phyloP scores from a whole-genome alignment of 2,113 vertebrate species.

The Colaptes auratus region DNA sequence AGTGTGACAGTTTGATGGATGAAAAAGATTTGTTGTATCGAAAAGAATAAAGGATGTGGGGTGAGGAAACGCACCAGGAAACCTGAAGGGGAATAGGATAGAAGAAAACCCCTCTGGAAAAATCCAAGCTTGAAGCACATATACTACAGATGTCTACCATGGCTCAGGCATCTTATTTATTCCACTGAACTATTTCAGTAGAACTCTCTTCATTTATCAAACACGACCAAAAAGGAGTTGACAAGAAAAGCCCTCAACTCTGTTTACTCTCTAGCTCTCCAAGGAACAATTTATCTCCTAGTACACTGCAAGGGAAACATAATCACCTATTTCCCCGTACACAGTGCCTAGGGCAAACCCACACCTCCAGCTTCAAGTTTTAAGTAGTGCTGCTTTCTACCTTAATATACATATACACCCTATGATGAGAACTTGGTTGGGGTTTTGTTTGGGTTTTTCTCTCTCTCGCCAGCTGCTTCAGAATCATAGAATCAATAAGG shows the following conservation, averaged over 20 bases:
- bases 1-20: conserved; percentile 44
- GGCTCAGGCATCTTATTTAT: conserved; percentile 27
- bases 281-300: neutral
- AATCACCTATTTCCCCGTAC: neutral
- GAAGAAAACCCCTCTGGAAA: neutral
- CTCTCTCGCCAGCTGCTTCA: neutral
- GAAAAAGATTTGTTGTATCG: neutral
- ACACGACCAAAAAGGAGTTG: conserved; percentile 22
- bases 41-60: neutral
- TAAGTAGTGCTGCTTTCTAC: neutral
- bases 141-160: neutral
- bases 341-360: neutral
- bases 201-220: conserved; percentile 14
- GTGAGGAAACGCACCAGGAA: neutral
- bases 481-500: neutral
- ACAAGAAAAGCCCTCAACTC: conserved; percentile 5
- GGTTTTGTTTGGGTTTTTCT: neutral
- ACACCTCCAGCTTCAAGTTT: neutral
- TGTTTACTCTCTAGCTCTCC: neutral
- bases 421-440: neutral
- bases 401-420: neutral
- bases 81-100: neutral
- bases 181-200: neutral
- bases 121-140: neutral
- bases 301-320: neutral